Conservation (phyloP, 2,797 vertebrate species). For the Eulemur rubriventer region DNA sequence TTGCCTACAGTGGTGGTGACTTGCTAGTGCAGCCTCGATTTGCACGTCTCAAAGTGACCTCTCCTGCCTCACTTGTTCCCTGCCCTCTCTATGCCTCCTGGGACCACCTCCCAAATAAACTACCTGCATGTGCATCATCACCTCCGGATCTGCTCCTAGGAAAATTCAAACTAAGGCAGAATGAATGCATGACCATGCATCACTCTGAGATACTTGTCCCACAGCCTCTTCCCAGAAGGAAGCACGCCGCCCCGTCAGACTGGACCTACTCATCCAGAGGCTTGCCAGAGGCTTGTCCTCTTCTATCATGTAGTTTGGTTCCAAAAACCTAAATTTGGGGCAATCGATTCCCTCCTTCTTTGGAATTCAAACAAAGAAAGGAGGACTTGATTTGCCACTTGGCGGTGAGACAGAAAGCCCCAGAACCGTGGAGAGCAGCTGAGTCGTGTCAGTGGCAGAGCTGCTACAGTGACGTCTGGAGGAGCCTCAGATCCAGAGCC, state of each 20-base stretch:
- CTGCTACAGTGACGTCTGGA: neutral
- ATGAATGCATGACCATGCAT: fast-evolving
- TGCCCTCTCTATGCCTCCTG: neutral
- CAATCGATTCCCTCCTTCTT: neutral
- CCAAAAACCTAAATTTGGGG: neutral
- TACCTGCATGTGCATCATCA: neutral
- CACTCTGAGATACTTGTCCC: neutral
- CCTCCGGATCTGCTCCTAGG: too few relatives aligned
- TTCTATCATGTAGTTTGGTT: neutral
- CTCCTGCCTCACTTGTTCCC: neutral
- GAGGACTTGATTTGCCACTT: too few relatives aligned
- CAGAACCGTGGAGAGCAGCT: neutral
- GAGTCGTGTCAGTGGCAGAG: neutral
- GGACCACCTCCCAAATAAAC: neutral
- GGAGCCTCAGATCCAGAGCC: neutral
- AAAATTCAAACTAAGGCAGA: neutral
- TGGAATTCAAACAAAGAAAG: neutral
- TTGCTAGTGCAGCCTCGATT: too few relatives aligned
- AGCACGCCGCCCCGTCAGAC: fast-evolving
- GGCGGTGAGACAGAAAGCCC: neutral
- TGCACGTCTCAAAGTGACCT: neutral
- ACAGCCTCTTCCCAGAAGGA: neutral
- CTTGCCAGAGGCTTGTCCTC: neutral
- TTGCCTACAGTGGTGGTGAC: neutral
- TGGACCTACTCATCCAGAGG: neutral